Evolutionary conservation across 2,797 vertebrate species (phyloP).

Genomic region (Phrynocephalus guinanensis): DNA sequence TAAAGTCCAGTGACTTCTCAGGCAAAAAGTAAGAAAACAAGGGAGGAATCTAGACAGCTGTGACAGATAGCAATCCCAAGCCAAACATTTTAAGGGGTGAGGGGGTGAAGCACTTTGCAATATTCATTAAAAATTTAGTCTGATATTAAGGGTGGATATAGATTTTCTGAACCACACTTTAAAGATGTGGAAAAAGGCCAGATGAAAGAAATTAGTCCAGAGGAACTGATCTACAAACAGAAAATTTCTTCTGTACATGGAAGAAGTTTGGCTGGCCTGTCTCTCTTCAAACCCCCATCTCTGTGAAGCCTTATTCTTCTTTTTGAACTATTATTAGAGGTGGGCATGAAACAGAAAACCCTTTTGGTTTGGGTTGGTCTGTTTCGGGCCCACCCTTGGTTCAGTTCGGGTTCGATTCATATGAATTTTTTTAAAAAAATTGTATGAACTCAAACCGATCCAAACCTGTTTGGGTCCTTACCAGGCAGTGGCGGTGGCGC

Average conservation of each 20-base stretch:
- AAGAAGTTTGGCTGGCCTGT: background rate
- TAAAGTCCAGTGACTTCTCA: background rate
- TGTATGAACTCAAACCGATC: too few species aligned
- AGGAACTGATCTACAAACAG: background rate
- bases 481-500: too few species aligned
- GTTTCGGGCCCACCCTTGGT: too few species aligned
- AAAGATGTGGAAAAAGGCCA: background rate
- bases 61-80: background rate
- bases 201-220: background rate
- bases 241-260: background rate
- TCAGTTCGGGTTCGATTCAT: too few species aligned
- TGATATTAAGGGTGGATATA: background rate
- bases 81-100: background rate
- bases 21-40: slow-evolving; percentile 14
- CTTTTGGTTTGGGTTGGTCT: too few species aligned
- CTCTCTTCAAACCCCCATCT: background rate
- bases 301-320: background rate
- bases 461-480: too few species aligned
- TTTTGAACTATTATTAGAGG: too few species aligned
- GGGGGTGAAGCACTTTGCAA: background rate
- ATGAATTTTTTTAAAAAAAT: too few species aligned
- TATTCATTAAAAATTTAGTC: background rate
- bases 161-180: background rate
- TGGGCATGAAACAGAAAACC: too few species aligned
- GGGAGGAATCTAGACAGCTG: background rate